These are phyloP conservation scores for Burhinus bistriatus DNA, from an alignment of 2,113 vertebrate species.

Conservation along the genomic window DNA sequence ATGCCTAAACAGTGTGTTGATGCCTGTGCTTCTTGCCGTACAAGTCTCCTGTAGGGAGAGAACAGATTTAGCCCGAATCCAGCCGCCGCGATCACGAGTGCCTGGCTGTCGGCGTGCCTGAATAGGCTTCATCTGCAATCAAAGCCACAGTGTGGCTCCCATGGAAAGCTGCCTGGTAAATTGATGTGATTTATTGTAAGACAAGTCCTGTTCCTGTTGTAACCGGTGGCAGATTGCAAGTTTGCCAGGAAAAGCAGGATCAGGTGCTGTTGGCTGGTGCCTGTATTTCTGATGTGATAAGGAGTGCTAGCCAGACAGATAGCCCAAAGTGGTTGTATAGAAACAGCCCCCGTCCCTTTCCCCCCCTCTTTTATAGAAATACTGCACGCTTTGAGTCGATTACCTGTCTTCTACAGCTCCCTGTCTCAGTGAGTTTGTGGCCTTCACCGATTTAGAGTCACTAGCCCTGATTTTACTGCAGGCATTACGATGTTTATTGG, in stretches of 20 bases:
- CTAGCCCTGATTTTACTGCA: background rate
- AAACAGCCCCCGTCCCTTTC: background rate
- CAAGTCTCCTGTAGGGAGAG: background rate
- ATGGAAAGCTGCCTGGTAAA: conserved; percentile 1
- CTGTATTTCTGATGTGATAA: background rate
- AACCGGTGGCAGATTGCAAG: background rate
- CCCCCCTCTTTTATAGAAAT: background rate
- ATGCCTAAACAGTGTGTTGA: background rate
- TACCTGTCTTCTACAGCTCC: background rate
- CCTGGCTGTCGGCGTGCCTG: background rate
- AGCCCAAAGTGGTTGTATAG: background rate
- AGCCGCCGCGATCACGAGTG: fast-evolving
- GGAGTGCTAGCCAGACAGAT: background rate
- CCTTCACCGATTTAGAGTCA: background rate
- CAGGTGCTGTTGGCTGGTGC: background rate
- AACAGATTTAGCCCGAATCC: background rate
- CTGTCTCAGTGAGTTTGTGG: background rate
- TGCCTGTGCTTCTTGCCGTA: background rate
- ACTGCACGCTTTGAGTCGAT: background rate
- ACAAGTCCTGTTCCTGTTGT: fast-evolving
- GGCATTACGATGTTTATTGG: background rate
- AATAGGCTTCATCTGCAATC: conserved; percentile 17
- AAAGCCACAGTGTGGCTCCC: background rate
- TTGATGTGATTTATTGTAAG: background rate
- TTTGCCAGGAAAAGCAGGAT: background rate